Percentiles rank a stretch among this genome's conserved stretches.
Evolutionary conservation across 2,888 invertebrate species (phyloP).

Genomic region (Ellobium chinense): DNA sequence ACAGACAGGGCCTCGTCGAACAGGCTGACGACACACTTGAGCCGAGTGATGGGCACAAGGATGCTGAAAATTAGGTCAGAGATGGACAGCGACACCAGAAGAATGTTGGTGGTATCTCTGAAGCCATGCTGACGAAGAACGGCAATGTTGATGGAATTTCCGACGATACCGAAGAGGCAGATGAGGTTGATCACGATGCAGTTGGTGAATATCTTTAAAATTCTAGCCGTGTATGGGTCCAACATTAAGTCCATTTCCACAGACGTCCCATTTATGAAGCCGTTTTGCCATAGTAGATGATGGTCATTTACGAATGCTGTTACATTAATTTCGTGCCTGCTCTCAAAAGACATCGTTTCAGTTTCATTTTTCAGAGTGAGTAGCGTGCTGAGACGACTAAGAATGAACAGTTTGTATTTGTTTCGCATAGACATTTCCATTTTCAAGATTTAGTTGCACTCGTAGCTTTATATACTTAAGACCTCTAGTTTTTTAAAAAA

Average conservation of each 20-base stretch:
- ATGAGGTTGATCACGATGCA: slow-evolving; percentile 15
- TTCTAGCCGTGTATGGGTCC: not conserved
- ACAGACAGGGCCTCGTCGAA: not conserved
- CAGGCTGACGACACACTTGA: not conserved
- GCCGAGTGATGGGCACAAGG: not conserved
- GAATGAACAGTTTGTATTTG: too few relatives aligned
- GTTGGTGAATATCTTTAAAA: slow-evolving; percentile 3
- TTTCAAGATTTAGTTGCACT: too few relatives aligned
- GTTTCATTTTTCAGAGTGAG: too few relatives aligned
- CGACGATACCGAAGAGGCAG: slow-evolving; percentile 15
- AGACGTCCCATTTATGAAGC: too few relatives aligned
- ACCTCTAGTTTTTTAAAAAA: too few relatives aligned
- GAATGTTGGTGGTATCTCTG: slow-evolving; percentile 20
- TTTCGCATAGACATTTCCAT: too few relatives aligned
- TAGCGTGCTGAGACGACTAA: too few relatives aligned
- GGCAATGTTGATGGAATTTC: slow-evolving; percentile 31
- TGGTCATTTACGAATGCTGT: too few relatives aligned
- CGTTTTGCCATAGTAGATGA: too few relatives aligned
- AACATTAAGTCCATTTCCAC: not conserved
- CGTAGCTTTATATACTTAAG: too few relatives aligned
- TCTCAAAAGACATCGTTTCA: too few relatives aligned
- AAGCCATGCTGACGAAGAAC: slow-evolving; percentile 27
- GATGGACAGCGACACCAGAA: slow-evolving; percentile 16
- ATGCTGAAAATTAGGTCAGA: slow-evolving; percentile 20
- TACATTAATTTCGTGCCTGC: too few relatives aligned